Percentiles rank a stretch among this genome's conserved stretches.
Conservation (phyloP, 2,797 vertebrate species). For the Sus cebifrons region DNA sequence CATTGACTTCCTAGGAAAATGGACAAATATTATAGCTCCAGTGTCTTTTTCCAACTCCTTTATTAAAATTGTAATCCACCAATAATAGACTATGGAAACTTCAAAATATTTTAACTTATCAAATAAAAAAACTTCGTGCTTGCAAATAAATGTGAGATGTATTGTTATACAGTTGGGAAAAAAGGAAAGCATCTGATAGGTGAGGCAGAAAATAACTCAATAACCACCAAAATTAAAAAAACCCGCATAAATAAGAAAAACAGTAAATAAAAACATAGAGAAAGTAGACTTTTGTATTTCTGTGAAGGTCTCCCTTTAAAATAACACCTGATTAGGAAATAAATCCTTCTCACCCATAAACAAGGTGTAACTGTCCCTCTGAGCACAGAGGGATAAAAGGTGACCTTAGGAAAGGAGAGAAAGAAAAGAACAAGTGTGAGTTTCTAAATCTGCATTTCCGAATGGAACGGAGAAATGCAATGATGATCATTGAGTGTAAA, state of each 20-base stretch:
- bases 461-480: not conserved
- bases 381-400: not conserved
- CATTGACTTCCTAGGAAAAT: not conserved
- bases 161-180: not conserved
- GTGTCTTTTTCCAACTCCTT: not conserved
- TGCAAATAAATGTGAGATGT: not conserved
- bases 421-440: slow-evolving; percentile 31
- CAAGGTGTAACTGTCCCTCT: not conserved
- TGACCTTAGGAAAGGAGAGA: not conserved
- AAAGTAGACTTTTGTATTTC: not conserved
- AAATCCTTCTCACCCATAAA: not conserved
- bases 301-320: not conserved
- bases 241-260: not conserved
- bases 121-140: not conserved
- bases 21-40: not conserved
- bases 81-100: not conserved
- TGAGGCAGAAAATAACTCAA: not conserved
- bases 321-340: not conserved
- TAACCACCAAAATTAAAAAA: not conserved
- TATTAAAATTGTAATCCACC: not conserved
- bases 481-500: not conserved
- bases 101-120: not conserved
- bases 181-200: not conserved
- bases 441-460: not conserved
- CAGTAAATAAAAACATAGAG: not conserved